A percentile compares a stretch with the other conserved stretches of the same genome.
These are phyloP conservation scores for Zosterops lateralis DNA, from an alignment of 2,113 vertebrate genomes.

Conservation along the genomic window DNA sequence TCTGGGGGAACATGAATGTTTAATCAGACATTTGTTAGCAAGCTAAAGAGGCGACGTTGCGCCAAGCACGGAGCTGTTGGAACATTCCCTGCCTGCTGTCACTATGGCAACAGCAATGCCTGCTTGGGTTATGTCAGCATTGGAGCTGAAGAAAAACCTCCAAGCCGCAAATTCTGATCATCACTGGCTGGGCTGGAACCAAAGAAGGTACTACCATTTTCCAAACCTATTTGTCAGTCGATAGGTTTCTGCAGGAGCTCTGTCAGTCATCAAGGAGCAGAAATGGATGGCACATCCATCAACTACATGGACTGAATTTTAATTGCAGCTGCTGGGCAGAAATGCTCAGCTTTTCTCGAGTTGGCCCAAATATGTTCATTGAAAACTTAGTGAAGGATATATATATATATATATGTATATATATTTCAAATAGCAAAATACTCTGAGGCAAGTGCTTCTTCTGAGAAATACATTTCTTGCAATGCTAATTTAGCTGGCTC, in stretches of 20 bases:
- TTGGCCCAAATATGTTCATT: neutral
- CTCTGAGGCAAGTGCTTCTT: neutral
- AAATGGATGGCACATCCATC: neutral
- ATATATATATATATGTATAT: too few relatives aligned
- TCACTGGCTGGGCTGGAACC: neutral
- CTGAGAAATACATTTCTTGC: neutral
- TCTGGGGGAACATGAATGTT: conserved; percentile 1
- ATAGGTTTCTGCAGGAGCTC: neutral
- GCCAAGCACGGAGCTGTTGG: neutral
- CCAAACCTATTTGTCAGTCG: neutral
- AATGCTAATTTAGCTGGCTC: neutral
- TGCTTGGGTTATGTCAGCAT: neutral
- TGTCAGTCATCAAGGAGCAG: neutral
- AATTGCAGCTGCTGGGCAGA: neutral
- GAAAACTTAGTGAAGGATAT: neutral
- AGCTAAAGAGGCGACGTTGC: neutral
- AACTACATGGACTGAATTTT: neutral
- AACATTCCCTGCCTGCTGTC: conserved; percentile 3
- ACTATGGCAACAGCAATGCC: conserved; percentile 37
- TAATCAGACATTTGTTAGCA: conserved; percentile 43
- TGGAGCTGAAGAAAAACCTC: neutral
- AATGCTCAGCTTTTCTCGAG: neutral
- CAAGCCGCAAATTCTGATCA: neutral
- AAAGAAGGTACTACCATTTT: neutral
- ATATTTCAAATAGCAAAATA: neutral